A percentile compares a stretch with the other conserved stretches of the same genome.
phyloP scores from a whole-genome alignment of 2,113 vertebrate species.

The Chaetodon trifascialis region DNA sequence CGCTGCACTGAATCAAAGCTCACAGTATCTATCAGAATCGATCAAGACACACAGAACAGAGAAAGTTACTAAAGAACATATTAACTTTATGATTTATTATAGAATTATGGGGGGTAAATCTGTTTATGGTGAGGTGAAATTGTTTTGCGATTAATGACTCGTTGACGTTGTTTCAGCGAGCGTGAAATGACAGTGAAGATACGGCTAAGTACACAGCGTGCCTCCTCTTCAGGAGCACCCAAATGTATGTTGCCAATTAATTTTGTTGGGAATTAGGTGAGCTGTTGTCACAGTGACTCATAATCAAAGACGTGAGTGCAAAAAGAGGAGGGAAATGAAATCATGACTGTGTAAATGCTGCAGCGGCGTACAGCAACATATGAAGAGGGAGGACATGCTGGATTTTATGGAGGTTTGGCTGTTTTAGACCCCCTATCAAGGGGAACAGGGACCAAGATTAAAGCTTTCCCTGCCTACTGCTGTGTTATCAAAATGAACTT shows the following conservation, averaged over 20 bases:
- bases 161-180: background rate
- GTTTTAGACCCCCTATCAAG: constrained; percentile 45
- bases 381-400: constrained; percentile 19
- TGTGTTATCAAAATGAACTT: constrained; percentile 78
- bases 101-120: constrained; percentile 1
- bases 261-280: constrained; percentile 11
- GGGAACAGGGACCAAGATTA: constrained; percentile 65
- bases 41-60: background rate
- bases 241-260: constrained; percentile 11
- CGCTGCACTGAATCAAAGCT: background rate
- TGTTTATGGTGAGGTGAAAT: constrained; percentile 1
- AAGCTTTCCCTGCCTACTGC: constrained; percentile 65
- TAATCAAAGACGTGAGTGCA: background rate
- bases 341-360: background rate
- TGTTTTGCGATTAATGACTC: constrained; percentile 1
- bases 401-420: constrained; percentile 39
- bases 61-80: background rate
- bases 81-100: too few relatives aligned
- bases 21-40: background rate
- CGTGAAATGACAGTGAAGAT: background rate
- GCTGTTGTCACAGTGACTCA: constrained; percentile 23
- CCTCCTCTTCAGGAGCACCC: constrained; percentile 13
- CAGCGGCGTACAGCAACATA: background rate
- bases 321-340: constrained; percentile 2
- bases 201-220: background rate